Base-by-base conservation (phyloP, 2,888 invertebrate species). In the Serrognathus titanus region DNA sequence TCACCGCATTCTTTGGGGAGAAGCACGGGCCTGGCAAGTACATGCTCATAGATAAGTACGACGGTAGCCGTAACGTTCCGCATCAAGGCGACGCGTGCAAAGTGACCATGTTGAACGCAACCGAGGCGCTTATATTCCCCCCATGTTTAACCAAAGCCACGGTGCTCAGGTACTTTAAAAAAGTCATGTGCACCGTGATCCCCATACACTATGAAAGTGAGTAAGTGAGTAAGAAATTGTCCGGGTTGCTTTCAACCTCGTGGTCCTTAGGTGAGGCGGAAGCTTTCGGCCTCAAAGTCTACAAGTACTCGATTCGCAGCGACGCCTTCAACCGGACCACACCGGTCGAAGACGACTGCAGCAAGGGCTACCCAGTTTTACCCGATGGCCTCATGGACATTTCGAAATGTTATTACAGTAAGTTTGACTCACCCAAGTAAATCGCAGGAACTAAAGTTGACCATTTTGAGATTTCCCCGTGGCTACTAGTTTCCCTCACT, bases 401-500 rank as follows among this genome's bases (percentile, higher is more conserved):
- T 0, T 85, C 87, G 2, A 83, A 82, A 58, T 90, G 90, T 71
- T 85, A 84, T 68, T 85, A 79, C 69, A 81, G 89, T 88, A 74
- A 79, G 60, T 56, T 31, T 20, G 16, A 36, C 31, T 43, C 45
- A 31, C 16, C 35, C 2, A 16, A 2, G 16, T 16, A 16, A 16
- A 3, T 16, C 3, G 16, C 16, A n/a, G 16, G 16, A 39, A 39
- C 16, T 56, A 46, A 35, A 11, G 5, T 40, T 9, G 40, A 13
- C 5, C 6, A 54, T 78, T n/a, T 79, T 2, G 74, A 87, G 87
- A 85, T 70, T 84, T 86, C 47, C 89, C 91, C 0, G 81, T 90
- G 66, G 86, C 85, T 1, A 79, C 85, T 3, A 90, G 90, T 0
- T 85, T 83, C 69, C 91, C 92, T 0, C 91, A 92, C 72, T 91